A percentile compares a stretch with the other conserved stretches of the same genome.
phyloP scores from a whole-genome alignment of 2,113 vertebrate genomes.

The Lynx canadensis region DNA sequence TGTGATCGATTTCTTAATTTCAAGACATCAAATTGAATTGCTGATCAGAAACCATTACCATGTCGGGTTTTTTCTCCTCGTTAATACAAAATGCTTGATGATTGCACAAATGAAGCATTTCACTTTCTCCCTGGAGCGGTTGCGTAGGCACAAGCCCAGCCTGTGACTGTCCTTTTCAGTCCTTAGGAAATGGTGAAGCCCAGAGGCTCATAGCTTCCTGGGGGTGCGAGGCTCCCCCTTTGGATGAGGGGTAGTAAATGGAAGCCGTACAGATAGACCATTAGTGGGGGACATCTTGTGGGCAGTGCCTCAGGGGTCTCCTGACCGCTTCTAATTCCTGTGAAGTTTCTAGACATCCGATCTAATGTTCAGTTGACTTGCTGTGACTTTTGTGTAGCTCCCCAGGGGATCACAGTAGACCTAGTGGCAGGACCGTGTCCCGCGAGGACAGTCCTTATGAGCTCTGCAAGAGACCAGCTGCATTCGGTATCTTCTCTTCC shows the following conservation, averaged over 20 bases:
- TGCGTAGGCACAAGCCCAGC: conserved; percentile 54
- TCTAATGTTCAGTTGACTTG: conserved; percentile 11
- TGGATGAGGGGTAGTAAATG: not conserved
- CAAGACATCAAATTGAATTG: conserved; percentile 60
- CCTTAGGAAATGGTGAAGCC: not conserved
- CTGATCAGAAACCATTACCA: conserved; percentile 59
- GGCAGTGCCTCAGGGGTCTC: not conserved
- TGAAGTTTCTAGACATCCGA: conserved; percentile 17
- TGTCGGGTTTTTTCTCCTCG: conserved; percentile 51
- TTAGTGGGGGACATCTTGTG: not conserved
- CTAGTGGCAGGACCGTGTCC: not conserved
- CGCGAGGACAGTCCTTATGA: not conserved
- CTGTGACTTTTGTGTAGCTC: not conserved
- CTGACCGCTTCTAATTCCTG: conserved; percentile 18
- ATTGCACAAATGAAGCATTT: conserved; percentile 56
- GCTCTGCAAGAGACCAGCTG: not conserved
- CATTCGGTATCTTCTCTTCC: not conserved
- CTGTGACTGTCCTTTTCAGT: not conserved
- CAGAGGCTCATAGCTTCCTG: not conserved
- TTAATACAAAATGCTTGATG: not conserved
- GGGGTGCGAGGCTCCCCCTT: not conserved
- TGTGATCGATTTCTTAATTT: conserved; percentile 20
- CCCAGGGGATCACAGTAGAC: conserved; percentile 22
- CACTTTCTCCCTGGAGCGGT: conserved; percentile 58
- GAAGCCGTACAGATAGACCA: not conserved